phyloP scores from a whole-genome alignment of 2,888 invertebrate species.

The Drosophila siamana region DNA sequence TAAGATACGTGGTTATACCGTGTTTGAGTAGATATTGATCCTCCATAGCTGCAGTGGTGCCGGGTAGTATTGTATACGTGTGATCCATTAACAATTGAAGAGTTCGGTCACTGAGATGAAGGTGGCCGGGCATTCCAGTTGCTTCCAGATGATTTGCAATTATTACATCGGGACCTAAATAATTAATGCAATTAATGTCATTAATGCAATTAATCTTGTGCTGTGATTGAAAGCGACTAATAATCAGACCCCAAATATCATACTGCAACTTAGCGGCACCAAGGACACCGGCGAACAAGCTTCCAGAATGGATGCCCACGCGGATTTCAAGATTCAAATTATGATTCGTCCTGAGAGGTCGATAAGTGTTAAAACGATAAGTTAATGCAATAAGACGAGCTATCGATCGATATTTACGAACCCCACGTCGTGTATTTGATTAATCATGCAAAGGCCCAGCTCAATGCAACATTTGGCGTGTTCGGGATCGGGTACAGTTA shows the following conservation, averaged over 20 bases:
- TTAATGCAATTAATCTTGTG: not conserved
- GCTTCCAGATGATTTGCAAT: slow-evolving; percentile 98
- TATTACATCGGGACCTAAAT: slow-evolving; percentile 90
- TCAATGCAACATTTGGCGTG: slow-evolving; percentile 96
- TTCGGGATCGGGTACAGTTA: slow-evolving; percentile 90
- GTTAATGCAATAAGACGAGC: not conserved
- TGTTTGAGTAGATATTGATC: slow-evolving; percentile 90
- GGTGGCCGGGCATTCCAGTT: slow-evolving; percentile 94
- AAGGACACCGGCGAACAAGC: slow-evolving; percentile 95
- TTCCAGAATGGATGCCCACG: slow-evolving; percentile 97
- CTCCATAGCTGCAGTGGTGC: slow-evolving; percentile 83
- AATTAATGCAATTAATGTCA: not conserved
- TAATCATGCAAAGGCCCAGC: slow-evolving; percentile 95
- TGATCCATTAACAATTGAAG: slow-evolving; percentile 89
- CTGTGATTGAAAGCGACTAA: too few species aligned
- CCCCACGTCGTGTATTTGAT: slow-evolving; percentile 90
- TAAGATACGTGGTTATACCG: slow-evolving; percentile 92
- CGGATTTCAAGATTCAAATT: slow-evolving; percentile 96
- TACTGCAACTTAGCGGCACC: slow-evolving; percentile 98
- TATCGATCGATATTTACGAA: slow-evolving; percentile 14
- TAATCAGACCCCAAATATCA: slow-evolving; percentile 94
- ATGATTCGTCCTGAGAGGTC: slow-evolving; percentile 87
- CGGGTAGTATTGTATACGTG: slow-evolving; percentile 87
- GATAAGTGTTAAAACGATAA: not conserved
- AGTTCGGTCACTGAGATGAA: slow-evolving; percentile 93